Evolutionary conservation across 2,797 vertebrate species (phyloP), one percentile per base, ranked within the genome.

Genomic region (Chaunax sp.): DNA sequence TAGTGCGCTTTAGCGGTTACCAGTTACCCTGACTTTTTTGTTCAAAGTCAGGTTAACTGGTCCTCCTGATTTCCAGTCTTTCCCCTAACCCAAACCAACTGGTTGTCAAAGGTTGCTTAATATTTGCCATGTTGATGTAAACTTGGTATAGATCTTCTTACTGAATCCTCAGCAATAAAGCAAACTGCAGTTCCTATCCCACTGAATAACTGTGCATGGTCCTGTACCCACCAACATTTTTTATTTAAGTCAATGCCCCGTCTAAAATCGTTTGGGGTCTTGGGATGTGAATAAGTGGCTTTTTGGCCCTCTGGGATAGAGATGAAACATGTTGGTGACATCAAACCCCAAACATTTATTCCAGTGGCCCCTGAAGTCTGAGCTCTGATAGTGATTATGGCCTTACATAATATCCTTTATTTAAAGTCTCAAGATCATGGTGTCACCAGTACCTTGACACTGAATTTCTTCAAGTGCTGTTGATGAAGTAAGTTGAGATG

Each of bases 401-500:
- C 70, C 75, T 84, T 82, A 78, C 75, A 65, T 78, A 81, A 69
- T 60, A 78, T 80, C 49, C 30, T 82, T 83, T 71, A 80, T 81
- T 82, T 62, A 78, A 89, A 82, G 56, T 81, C 56, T 41, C 59
- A 47, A 66, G 90, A 84, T 91, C 82, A 72, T 13, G 30, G 77
- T 81, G 85, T 86, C 82, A 80, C 61, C 19, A 11, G 44, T 74
- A 75, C 76, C 77, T 46, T 73, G 67, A 76, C 56, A 66, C 58
- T 54, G 69, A 72, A 75, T 79, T 64, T 83, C 69, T 78, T 75
- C 60, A 74, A 83, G 82, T 82, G 75, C 71, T 83, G 78, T 87
- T 86, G 86, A 89, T 89, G 77, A 85, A 87, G 77, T 92, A 88
- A 88, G 74, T 65, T 86, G 80, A 91, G 86, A 84, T 66, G 80